phyloP scores from a whole-genome alignment of 2,113 vertebrate species.

The Neodon shergylaensis region DNA sequence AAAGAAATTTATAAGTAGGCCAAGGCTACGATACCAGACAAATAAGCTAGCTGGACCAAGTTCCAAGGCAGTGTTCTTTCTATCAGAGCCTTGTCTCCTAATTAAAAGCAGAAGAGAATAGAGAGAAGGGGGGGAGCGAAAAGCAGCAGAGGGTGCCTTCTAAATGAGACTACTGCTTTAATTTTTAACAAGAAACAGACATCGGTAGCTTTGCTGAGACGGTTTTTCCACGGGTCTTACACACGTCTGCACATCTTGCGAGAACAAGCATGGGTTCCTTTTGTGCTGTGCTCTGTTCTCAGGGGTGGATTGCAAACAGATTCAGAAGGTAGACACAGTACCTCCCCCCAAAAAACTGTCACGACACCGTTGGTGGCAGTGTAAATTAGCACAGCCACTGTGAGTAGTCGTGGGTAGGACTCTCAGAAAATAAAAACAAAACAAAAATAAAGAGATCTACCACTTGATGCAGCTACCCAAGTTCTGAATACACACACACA shows the following conservation, averaged over 20 bases:
- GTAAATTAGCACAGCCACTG: neutral
- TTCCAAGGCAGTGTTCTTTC: neutral
- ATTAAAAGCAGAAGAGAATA: neutral
- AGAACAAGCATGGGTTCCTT: neutral
- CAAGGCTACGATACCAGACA: neutral
- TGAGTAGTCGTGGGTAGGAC: neutral
- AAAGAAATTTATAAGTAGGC: neutral
- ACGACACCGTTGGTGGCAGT: neutral
- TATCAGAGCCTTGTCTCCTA: neutral
- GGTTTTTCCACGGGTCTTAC: neutral
- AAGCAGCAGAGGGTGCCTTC: neutral
- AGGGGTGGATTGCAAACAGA: neutral
- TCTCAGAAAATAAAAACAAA: neutral
- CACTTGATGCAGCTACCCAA: neutral
- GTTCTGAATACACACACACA: neutral
- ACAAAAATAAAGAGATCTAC: neutral
- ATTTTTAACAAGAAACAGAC: constrained; percentile 30
- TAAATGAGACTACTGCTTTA: neutral
- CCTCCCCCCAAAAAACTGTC: neutral
- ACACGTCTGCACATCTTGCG: neutral
- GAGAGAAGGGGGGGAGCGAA: neutral
- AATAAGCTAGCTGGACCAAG: neutral
- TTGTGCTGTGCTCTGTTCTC: neutral
- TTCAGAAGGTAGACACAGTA: neutral
- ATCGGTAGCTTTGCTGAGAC: neutral